Base-by-base conservation (phyloP, 2,113 vertebrate genomes). In the Typhlomys cinereus region DNA sequence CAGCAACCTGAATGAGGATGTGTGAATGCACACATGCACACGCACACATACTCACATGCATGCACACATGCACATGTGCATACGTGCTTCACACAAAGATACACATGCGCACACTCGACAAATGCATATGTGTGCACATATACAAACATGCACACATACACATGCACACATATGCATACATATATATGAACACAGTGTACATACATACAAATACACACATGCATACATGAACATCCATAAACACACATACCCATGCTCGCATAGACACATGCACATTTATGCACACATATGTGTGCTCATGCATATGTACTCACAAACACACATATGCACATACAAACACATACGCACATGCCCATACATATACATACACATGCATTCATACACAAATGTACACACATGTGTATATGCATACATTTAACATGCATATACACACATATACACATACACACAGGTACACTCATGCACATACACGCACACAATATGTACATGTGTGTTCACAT, bases 231-330 rank as follows among this genome's bases (percentile, higher is more conserved):
- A 20, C 31, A n/a, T 7, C 7, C 15, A 10, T 17, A 4, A 2
- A 31, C 10, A 23, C 18, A 48, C 6, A 31, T 1, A 10, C 10
- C 20, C 4, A 57, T 54, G 2, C 2, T 29, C 14, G 12, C 34
- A 57, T 7, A 15, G 10, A 29, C 27, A 9, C 4, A 39, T 15
- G 14, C 0, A n/a, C 1, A 27, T 10, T 15, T 1, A 7, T 8
- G 15, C 25, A 23, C 1, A 57, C 2, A 29, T 0, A 81, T 0
- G 2, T 2, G 25, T 10, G 13, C 4, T 20, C 27, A 66, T 21
- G 34, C 3, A 25, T 12, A 29, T 3, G 34, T 17, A 21, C 18
- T 36, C 31, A 1, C 5, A 27, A 8, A 44, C 1, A 59, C 25
- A 18, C 1, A 31, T 23, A 11, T 39, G 17, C 31, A 36, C 4